Evolutionary conservation across 92 coral and sea anemone genomes (phyloP).

Genomic region (Virgularia gustaviana): DNA sequence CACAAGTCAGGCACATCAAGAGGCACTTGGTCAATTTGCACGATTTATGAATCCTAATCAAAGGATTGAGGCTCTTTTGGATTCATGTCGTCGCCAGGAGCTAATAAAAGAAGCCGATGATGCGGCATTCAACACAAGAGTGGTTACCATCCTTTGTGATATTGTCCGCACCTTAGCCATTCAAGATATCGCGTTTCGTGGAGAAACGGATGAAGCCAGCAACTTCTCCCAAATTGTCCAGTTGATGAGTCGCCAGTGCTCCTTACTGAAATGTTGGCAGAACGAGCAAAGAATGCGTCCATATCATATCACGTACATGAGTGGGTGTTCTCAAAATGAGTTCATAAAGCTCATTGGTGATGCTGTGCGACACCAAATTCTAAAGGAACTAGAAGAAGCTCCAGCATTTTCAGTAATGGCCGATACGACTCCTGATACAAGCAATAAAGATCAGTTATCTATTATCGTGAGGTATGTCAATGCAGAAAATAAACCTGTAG

Average conservation of each 20-base stretch:
- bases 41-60: not conserved
- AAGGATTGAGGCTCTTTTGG: not conserved
- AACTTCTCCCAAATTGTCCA: not conserved
- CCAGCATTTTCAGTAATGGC: conserved; percentile 29
- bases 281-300: not conserved
- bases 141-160: conserved; percentile 2
- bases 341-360: conserved; percentile 21
- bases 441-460: conserved; percentile 28
- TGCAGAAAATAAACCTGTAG: conserved; percentile 13
- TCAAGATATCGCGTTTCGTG: conserved; percentile 18
- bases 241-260: not conserved
- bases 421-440: conserved; percentile 28
- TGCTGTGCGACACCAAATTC: conserved; percentile 8
- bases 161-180: conserved; percentile 8
- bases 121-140: not conserved
- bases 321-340: not conserved
- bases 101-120: conserved; percentile 5
- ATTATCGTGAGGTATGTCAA: conserved; percentile 26
- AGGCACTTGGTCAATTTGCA: not conserved
- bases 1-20: not conserved
- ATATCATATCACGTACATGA: not conserved
- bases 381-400: conserved; percentile 16
- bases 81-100: not conserved
- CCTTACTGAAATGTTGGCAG: not conserved
- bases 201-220: not conserved